Conservation (phyloP, 2,888 invertebrate genomes). For the Drosophila histrio region DNA sequence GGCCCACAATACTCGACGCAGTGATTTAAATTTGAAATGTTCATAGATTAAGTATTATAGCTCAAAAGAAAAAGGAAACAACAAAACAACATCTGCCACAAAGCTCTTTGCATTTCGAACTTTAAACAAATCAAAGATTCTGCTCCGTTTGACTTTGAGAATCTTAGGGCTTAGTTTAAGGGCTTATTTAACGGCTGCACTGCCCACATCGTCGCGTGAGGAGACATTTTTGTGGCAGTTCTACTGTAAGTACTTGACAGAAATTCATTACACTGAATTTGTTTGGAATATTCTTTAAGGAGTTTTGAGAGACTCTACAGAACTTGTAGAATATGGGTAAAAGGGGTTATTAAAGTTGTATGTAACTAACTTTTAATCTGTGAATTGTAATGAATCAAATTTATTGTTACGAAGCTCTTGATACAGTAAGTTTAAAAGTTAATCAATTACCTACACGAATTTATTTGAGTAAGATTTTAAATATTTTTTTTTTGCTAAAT, state of each 20-base stretch:
- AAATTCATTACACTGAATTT: neutral
- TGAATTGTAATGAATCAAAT: neutral
- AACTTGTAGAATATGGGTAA: too few species aligned
- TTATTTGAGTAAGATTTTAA: neutral
- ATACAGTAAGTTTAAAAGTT: neutral
- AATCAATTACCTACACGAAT: neutral
- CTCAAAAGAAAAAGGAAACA: neutral
- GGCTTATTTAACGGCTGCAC: neutral
- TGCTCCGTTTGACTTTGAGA: neutral
- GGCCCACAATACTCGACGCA: neutral
- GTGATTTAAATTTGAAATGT: neutral
- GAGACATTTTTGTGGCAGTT: neutral
- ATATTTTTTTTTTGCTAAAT: neutral
- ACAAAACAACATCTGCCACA: neutral
- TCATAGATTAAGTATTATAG: neutral
- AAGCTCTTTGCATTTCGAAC: neutral
- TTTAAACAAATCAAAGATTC: neutral
- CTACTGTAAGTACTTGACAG: neutral
- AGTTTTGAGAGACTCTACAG: too few species aligned
- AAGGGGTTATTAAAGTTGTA: neutral
- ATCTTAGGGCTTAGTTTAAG: neutral
- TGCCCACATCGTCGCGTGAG: too few species aligned
- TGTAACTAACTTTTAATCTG: neutral
- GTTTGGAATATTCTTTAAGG: too few species aligned
- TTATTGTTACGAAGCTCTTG: neutral